A percentile compares a stretch with the other conserved stretches of the same genome.
These are phyloP conservation scores for Pachyseris speciosa DNA, from an alignment of 64 coral and sea anemone species.

Conservation along the genomic window DNA sequence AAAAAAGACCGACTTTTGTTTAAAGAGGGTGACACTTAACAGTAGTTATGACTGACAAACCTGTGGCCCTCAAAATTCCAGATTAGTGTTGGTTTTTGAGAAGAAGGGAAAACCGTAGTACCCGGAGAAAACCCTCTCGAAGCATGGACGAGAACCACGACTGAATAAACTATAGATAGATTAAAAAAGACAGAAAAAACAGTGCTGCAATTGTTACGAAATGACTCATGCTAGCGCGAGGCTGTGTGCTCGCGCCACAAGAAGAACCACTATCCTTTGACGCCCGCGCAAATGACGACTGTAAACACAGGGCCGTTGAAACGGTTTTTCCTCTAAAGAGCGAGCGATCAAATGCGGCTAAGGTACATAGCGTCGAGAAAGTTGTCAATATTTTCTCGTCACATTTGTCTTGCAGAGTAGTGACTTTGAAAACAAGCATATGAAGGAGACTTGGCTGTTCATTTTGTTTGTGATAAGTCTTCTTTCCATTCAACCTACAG, in stretches of 20 bases:
- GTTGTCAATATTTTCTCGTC: neutral
- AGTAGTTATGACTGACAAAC: too few relatives aligned
- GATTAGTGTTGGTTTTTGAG: too few relatives aligned
- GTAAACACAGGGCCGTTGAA: neutral
- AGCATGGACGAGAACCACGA: too few relatives aligned
- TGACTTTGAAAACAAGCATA: neutral
- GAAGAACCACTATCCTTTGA: neutral
- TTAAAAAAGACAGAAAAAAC: too few relatives aligned
- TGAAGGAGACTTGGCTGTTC: neutral
- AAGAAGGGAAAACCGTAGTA: too few relatives aligned
- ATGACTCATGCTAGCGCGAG: too few relatives aligned
- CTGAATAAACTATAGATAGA: too few relatives aligned
- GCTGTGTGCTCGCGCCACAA: neutral
- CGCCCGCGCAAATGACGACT: neutral
- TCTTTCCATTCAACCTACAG: neutral
- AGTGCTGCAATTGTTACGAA: too few relatives aligned
- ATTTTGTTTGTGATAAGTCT: neutral
- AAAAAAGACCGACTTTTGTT: too few relatives aligned
- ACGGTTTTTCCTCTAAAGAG: neutral
- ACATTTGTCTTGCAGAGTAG: neutral
- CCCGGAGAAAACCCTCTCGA: too few relatives aligned
- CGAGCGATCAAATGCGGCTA: neutral
- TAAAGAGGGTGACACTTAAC: too few relatives aligned
- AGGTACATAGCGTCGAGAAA: neutral
- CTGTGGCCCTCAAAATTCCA: too few relatives aligned